Evolutionary conservation across 2,888 invertebrate species (phyloP).

Genomic region (Tribolium freemani): DNA sequence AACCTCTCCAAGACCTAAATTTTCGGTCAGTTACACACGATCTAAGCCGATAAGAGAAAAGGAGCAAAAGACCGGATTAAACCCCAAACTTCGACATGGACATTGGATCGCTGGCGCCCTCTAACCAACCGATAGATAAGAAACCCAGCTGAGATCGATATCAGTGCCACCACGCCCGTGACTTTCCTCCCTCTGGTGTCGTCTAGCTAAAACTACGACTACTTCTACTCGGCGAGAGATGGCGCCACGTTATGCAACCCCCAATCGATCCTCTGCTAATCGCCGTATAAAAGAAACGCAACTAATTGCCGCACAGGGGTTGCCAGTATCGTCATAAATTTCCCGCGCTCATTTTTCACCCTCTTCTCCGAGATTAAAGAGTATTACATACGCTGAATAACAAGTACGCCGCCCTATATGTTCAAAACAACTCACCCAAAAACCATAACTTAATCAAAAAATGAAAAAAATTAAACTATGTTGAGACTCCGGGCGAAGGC

Average conservation of each 20-base stretch:
- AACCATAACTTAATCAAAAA: too few relatives aligned
- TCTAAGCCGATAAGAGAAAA: neutral
- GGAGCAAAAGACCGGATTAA: too few relatives aligned
- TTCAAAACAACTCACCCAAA: neutral
- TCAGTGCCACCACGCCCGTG: conserved; percentile 27
- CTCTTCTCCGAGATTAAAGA: conserved; percentile 48
- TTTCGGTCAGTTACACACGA: conserved; percentile 21
- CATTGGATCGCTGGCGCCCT: neutral
- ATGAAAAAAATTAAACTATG: too few relatives aligned
- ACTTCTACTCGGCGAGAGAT: neutral
- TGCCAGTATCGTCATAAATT: conserved; percentile 42
- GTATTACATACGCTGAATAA: conserved; percentile 47
- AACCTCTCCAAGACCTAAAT: neutral
- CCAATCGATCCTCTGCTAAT: conserved; percentile 38
- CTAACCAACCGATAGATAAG: neutral
- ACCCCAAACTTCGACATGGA: too few relatives aligned
- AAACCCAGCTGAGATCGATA: conserved; percentile 6
- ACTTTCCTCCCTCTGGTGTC: conserved; percentile 8
- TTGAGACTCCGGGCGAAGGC: too few relatives aligned
- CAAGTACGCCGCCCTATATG: conserved; percentile 41
- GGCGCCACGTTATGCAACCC: neutral
- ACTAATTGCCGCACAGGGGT: conserved; percentile 17
- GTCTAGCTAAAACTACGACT: neutral
- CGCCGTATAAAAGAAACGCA: conserved; percentile 4
- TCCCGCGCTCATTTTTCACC: conserved; percentile 47